Percentiles rank a stretch among this genome's conserved stretches.
Conservation (phyloP, 2,113 vertebrate species). For the Petaurus breviceps region DNA sequence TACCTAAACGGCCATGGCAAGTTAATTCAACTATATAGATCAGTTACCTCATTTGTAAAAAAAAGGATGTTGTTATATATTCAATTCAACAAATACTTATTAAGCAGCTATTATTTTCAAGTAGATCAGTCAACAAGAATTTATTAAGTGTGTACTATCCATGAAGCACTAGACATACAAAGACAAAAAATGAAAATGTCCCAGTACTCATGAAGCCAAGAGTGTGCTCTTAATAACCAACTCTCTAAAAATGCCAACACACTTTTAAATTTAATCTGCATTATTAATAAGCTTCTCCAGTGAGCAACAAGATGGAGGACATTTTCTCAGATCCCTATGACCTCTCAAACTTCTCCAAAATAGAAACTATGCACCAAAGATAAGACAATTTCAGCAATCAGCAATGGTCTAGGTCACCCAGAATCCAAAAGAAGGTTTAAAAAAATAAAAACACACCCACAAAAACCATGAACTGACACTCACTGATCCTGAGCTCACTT, state of each 20-base stretch:
- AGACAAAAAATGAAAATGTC: background rate
- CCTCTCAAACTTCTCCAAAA: background rate
- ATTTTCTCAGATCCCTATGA: background rate
- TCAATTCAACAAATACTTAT: background rate
- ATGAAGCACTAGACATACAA: background rate
- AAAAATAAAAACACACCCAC: too few species aligned
- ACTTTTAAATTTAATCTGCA: background rate
- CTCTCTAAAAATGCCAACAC: background rate
- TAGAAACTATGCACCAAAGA: too few species aligned
- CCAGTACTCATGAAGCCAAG: background rate
- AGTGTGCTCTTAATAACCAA: background rate
- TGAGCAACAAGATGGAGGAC: background rate
- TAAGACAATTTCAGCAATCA: too few species aligned
- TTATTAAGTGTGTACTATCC: background rate
- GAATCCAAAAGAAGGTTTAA: too few species aligned
- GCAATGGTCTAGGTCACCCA: too few species aligned
- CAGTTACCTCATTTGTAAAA: background rate
- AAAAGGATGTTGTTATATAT: background rate
- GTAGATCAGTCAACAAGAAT: background rate
- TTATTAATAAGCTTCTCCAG: background rate
- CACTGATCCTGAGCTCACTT: too few species aligned
- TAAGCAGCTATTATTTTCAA: background rate
- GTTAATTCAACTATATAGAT: background rate
- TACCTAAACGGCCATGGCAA: background rate
- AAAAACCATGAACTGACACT: too few species aligned